Evolutionary conservation across 2,888 invertebrate genomes (phyloP), one percentile per base, ranked within the genome.

Genomic region (Diaperis boleti): DNA sequence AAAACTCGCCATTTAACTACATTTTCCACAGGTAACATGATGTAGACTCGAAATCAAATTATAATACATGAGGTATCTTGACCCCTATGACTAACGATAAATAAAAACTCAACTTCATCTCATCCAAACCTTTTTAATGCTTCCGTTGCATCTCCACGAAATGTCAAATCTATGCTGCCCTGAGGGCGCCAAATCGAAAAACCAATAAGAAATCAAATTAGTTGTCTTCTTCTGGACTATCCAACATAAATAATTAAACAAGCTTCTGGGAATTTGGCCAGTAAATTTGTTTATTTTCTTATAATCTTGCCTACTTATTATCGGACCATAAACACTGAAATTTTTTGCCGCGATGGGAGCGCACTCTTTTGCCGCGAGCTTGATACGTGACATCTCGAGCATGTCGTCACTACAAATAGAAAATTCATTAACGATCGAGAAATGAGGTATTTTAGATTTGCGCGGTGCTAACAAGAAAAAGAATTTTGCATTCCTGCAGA

Each of bases 241-340:
- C 45, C 1, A 26, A 26, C 45, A n/a, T 3, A 8, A 45, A 29
- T 45, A 45, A 45, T 45, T 22, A 45, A 45, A 45, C 20, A 29
- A 45, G 29, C 13, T 45, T 45, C 45, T 26, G 7, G 15, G 45
- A 45, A 45, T 7, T 22, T 10, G 11, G 11, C 22, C 10, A 20
- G n/a, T 22, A 29, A 45, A 45, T 45, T 45, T 45, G 29, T 26
- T 45, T 29, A 45, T 29, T 45, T 45, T 45, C 29, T 45, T 45
- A 29, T 11, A 11, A 29, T 29, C 14, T 15, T 20, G 45, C 26
- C 45, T 18, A 45, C 41, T 26, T 45, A 45, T 29, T 45, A 45
- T 26, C 45, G 45, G 14, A 45, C 45, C 45, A 45, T 45, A 45
- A 45, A 45, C 26, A 45, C 29, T 20, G 41, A 26, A 7, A 45